A percentile compares a stretch with the other conserved stretches of the same genome.
Conservation (phyloP, 2,888 invertebrate species). For the Drosophila nr. fundita region DNA sequence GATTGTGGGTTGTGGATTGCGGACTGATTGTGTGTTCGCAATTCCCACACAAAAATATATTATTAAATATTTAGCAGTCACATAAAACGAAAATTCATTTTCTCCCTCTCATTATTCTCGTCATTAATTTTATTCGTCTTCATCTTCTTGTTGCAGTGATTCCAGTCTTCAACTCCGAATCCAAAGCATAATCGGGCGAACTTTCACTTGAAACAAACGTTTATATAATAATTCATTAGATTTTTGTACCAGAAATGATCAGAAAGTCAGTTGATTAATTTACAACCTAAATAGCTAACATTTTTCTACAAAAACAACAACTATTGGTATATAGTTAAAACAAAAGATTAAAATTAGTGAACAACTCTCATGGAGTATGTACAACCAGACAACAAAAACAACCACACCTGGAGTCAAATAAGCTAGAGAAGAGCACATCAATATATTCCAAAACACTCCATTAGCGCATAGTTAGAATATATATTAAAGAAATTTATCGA, state of each 20-base stretch:
- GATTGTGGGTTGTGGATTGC: constrained; percentile 19
- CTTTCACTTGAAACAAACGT: constrained; percentile 63
- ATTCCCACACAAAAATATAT: constrained; percentile 18
- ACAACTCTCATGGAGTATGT: constrained; percentile 50
- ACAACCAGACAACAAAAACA: constrained; percentile 29
- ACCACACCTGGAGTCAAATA: constrained; percentile 37
- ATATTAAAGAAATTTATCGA: constrained; percentile 65
- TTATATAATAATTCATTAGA: constrained; percentile 54
- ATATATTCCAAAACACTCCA: constrained; percentile 81
- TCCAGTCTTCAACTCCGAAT: constrained; percentile 76
- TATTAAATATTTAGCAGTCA: constrained; percentile 8
- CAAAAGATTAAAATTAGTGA: constrained; percentile 11
- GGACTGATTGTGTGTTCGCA: not conserved
- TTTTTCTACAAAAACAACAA: constrained; percentile 44
- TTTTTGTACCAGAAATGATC: constrained; percentile 69
- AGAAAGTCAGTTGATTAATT: constrained; percentile 50
- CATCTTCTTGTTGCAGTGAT: constrained; percentile 60
- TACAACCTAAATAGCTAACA: constrained; percentile 29
- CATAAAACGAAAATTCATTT: constrained; percentile 2
- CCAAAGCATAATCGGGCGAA: constrained; percentile 65
- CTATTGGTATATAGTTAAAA: constrained; percentile 33
- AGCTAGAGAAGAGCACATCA: constrained; percentile 51
- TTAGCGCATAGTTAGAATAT: constrained; percentile 79
- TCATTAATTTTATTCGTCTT: constrained; percentile 1
- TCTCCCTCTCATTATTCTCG: not conserved